Conservation (phyloP, 2,113 vertebrate genomes). For the Gadus chalcogrammus region DNA sequence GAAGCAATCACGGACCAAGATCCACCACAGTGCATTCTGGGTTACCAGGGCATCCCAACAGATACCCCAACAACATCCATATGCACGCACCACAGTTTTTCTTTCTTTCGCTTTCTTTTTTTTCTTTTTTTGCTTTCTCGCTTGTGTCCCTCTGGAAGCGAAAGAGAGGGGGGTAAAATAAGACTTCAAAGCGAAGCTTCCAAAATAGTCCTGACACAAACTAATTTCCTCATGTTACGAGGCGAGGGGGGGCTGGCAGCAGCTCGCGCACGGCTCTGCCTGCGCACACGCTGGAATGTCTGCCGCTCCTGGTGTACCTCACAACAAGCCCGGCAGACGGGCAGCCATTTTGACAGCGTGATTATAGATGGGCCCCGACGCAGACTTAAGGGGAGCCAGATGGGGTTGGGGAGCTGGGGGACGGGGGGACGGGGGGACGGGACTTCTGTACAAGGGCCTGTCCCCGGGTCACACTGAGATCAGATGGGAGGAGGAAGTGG, state of each 20-base stretch:
- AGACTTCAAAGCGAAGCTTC: conserved; percentile 75
- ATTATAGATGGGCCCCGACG: conserved; percentile 61
- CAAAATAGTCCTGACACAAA: conserved; percentile 76
- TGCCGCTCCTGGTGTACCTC: conserved; percentile 53
- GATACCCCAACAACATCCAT: conserved; percentile 29
- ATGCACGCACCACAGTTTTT: conserved; percentile 21
- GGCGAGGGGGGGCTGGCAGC: conserved; percentile 40
- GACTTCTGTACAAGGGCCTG: conserved; percentile 42
- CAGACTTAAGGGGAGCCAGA: conserved; percentile 62
- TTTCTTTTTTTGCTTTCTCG: conserved; percentile 44
- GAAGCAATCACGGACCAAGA: conserved; percentile 43
- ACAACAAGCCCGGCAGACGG: conserved; percentile 56
- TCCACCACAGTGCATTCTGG: conserved; percentile 36
- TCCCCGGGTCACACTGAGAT: conserved; percentile 50
- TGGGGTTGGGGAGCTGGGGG: conserved; percentile 17
- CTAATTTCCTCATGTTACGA: conserved; percentile 74
- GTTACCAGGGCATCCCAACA: conserved; percentile 53
- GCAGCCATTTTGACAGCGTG: conserved; percentile 60
- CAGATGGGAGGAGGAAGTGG: conserved; percentile 61
- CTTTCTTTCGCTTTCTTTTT: conserved; percentile 43
- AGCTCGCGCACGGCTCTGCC: conserved; percentile 36
- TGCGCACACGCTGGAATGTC: conserved; percentile 52
- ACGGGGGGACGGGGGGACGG: conserved; percentile 14
- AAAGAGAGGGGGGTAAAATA: conserved; percentile 59
- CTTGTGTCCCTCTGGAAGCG: conserved; percentile 60